Conservation (phyloP, 2,888 invertebrate species). For the Thumatha senex region DNA sequence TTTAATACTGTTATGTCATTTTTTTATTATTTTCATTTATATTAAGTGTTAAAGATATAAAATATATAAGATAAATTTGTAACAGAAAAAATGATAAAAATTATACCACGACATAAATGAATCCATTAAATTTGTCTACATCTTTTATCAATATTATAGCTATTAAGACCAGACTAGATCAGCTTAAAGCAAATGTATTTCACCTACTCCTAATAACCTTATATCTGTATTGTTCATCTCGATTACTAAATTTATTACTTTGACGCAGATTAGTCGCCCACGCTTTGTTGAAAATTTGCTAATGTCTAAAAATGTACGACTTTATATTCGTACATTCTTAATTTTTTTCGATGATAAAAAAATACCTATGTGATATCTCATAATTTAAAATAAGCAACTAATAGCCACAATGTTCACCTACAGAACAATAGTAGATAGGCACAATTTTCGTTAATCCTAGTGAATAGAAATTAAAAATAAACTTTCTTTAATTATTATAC, state of each 20-base stretch:
- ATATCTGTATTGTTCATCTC: constrained; percentile 5
- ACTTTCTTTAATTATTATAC: not conserved
- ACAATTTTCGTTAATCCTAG: too few species aligned
- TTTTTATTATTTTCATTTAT: too few species aligned
- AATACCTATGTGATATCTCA: constrained; percentile 2
- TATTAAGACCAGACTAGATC: too few species aligned
- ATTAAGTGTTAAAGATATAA: too few species aligned
- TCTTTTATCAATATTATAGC: too few species aligned
- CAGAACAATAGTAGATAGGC: not conserved
- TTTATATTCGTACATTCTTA: constrained; percentile 10
- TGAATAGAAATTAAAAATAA: not conserved
- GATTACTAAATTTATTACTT: constrained; percentile 33
- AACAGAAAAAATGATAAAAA: too few species aligned
- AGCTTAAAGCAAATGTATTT: not conserved
- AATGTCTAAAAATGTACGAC: constrained; percentile 22
- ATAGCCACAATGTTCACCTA: too few species aligned
- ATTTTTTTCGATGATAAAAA: constrained; percentile 10
- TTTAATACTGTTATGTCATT: too few species aligned
- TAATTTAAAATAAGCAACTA: too few species aligned
- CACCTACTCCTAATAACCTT: not conserved
- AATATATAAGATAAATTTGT: too few species aligned
- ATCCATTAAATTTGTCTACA: too few species aligned
- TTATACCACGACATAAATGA: too few species aligned
- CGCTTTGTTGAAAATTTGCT: constrained; percentile 26
- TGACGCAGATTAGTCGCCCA: constrained; percentile 26